phyloP scores from a whole-genome alignment of 2,888 invertebrate genomes.

The Hirtodrosophila cameraria region DNA sequence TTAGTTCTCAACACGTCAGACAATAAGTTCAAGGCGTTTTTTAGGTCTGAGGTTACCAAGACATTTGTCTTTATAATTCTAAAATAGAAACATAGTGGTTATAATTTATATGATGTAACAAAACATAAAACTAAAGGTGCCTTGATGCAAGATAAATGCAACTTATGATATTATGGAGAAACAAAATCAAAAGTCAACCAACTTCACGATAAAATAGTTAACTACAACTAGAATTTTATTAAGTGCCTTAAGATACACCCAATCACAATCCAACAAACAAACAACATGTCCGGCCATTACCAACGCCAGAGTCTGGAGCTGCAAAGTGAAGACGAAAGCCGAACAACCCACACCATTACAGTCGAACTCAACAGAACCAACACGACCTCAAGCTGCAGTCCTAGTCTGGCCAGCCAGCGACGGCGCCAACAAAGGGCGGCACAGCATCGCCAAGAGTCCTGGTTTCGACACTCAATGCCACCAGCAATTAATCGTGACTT shows the following conservation, averaged over 20 bases:
- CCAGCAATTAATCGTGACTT: constrained; percentile 81
- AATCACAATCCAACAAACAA: neutral
- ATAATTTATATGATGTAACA: constrained; percentile 30
- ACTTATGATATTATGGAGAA: constrained; percentile 11
- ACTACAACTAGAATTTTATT: neutral
- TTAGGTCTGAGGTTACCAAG: neutral
- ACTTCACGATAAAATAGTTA: neutral
- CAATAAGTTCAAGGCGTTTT: constrained; percentile 55
- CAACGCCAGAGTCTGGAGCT: constrained; percentile 76
- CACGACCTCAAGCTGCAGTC: constrained; percentile 37
- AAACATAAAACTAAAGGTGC: constrained; percentile 29
- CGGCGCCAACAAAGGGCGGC: constrained; percentile 67
- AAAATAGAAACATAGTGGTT: constrained; percentile 27
- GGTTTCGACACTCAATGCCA: constrained; percentile 82
- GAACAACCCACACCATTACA: constrained; percentile 14
- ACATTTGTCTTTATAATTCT: constrained; percentile 1
- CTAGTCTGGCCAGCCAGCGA: constrained; percentile 50
- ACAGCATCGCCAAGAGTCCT: constrained; percentile 78
- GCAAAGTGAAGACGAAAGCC: constrained; percentile 51
- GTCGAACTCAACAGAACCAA: constrained; percentile 47
- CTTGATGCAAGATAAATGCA: constrained; percentile 19
- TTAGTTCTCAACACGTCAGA: constrained; percentile 60
- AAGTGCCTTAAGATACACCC: constrained; percentile 54
- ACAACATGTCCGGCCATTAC: constrained; percentile 64
- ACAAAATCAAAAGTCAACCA: constrained; percentile 4